A percentile compares a stretch with the other conserved stretches of the same genome.
Conservation (phyloP, 2,113 vertebrate genomes). For the Rafetus swinhoei region DNA sequence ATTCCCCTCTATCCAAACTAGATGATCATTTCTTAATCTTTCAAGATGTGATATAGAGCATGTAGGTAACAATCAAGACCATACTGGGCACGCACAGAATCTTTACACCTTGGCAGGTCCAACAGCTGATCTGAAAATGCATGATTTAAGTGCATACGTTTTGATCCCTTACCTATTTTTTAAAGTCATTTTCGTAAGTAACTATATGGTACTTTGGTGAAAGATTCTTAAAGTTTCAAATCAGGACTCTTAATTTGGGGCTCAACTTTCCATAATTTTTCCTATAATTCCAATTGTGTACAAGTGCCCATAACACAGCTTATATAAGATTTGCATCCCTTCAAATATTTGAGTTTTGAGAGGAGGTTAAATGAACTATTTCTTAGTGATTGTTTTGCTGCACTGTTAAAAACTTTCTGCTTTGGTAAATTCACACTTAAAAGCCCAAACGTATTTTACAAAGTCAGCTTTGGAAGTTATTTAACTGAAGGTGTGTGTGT, state of each 20-base stretch:
- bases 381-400: background rate
- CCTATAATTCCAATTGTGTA: background rate
- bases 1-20: background rate
- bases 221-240: background rate
- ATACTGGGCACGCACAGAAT: background rate
- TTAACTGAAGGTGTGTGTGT: slow-evolving; percentile 12
- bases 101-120: fast-evolving
- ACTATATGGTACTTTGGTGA: background rate
- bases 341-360: background rate
- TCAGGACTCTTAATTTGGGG: background rate
- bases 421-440: background rate
- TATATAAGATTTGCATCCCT: background rate
- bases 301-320: background rate
- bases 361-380: background rate
- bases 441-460: background rate
- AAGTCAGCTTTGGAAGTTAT: slow-evolving; percentile 1
- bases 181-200: fast-evolving
- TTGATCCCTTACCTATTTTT: background rate
- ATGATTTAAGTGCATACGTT: fast-evolving
- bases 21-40: background rate
- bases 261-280: background rate
- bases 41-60: fast-evolving
- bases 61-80: fast-evolving
- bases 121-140: background rate
- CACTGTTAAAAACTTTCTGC: background rate